A percentile compares a stretch with the other conserved stretches of the same genome.
These are phyloP conservation scores for Aelia acuminata DNA, from an alignment of 2,888 invertebrate genomes.

Conservation along the genomic window DNA sequence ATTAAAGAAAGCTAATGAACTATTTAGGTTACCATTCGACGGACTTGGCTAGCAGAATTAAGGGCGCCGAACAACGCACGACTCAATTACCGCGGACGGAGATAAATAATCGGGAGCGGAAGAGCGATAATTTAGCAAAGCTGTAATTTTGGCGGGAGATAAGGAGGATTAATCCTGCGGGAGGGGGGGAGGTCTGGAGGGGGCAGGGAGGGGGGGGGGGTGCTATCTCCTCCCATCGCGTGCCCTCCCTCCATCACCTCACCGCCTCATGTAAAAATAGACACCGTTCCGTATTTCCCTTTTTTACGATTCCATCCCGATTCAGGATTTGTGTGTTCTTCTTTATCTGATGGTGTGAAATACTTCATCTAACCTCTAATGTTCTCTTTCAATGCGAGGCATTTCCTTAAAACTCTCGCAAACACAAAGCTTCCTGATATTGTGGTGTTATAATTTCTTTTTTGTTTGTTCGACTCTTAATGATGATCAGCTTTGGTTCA, in stretches of 20 bases:
- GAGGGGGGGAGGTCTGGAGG: too few species aligned
- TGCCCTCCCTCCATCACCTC: constrained; percentile 36
- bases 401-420: not conserved
- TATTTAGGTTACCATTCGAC: not conserved
- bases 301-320: not conserved
- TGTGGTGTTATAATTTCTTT: not conserved
- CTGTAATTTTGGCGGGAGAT: constrained; percentile 55
- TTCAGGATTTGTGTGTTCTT: not conserved
- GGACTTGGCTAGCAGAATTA: not conserved
- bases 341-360: constrained; percentile 1
- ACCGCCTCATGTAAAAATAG: constrained; percentile 39
- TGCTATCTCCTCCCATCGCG: not conserved
- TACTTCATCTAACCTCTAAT: not conserved
- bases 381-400: constrained; percentile 1
- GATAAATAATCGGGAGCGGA: constrained; percentile 53
- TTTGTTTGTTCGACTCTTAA: not conserved
- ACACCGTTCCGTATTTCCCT: not conserved
- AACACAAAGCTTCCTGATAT: not conserved
- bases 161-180: constrained; percentile 51
- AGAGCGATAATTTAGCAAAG: constrained; percentile 49
- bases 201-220: too few species aligned
- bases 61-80: not conserved
- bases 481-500: not conserved
- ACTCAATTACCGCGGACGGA: constrained; percentile 24
- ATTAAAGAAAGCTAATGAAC: not conserved